Evolutionary conservation across 2,888 invertebrate species (phyloP).

Genomic region (Leptinotarsa juncta): DNA sequence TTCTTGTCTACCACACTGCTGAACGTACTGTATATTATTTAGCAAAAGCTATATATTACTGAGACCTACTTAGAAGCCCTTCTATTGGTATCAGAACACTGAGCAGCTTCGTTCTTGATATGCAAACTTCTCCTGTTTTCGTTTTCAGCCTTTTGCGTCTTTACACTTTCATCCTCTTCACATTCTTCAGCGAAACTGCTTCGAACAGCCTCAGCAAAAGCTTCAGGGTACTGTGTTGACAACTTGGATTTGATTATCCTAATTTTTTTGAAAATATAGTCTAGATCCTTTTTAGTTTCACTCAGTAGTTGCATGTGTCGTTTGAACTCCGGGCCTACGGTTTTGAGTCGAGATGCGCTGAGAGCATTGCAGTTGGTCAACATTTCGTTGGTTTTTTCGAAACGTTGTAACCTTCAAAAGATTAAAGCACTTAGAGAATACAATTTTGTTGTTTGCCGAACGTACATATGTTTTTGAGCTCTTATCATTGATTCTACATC

Average conservation of each 20-base stretch:
- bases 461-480: constrained; percentile 93
- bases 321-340: constrained; percentile 89
- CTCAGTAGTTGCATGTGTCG: constrained; percentile 87
- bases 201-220: constrained; percentile 72
- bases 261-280: constrained; percentile 93
- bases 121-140: constrained; percentile 52
- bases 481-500: constrained; percentile 91
- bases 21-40: too few species aligned
- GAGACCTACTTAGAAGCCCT: constrained; percentile 50
- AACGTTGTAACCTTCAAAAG: constrained; percentile 84
- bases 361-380: constrained; percentile 94
- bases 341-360: constrained; percentile 88
- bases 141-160: constrained; percentile 40
- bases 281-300: constrained; percentile 95
- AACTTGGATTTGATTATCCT: constrained; percentile 85
- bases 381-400: constrained; percentile 99
- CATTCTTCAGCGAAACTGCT: constrained; percentile 63
- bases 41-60: neutral
- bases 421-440: neutral
- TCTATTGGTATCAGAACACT: constrained; percentile 46
- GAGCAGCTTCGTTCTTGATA: constrained; percentile 47
- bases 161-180: constrained; percentile 58
- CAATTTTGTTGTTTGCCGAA: neutral
- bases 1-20: too few species aligned
- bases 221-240: constrained; percentile 75